Percentiles rank a stretch among this genome's conserved stretches.
phyloP scores from a whole-genome alignment of 2,113 vertebrate species.

The Phylloscopus whistleri region DNA sequence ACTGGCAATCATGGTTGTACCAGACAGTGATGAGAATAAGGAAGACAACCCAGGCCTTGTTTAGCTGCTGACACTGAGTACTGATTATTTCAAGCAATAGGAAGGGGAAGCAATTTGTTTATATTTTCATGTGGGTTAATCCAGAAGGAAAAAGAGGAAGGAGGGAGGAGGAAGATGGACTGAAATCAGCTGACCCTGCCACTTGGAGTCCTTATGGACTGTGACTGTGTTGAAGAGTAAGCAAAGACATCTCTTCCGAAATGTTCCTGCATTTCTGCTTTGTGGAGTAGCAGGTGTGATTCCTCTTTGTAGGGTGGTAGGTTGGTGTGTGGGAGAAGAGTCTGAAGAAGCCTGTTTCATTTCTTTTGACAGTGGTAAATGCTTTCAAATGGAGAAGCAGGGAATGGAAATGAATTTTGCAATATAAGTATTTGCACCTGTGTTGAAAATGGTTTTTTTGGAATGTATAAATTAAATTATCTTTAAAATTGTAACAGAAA shows the following conservation, averaged over 20 bases:
- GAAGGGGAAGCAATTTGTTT: background rate
- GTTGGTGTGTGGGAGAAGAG: background rate
- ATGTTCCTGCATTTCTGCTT: background rate
- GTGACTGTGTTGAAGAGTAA: background rate
- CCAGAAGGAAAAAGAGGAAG: background rate
- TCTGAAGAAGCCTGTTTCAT: background rate
- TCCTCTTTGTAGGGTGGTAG: background rate
- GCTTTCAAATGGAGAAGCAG: background rate
- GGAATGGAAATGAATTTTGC: background rate
- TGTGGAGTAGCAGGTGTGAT: background rate
- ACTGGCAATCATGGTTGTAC: background rate
- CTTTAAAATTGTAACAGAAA: background rate
- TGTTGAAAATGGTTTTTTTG: background rate
- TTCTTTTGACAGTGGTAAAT: background rate
- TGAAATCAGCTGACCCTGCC: background rate
- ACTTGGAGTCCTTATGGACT: background rate
- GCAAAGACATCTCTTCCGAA: background rate
- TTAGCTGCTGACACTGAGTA: background rate
- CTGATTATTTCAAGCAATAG: background rate
- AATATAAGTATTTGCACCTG: background rate
- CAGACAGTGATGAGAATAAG: background rate
- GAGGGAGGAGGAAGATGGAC: background rate
- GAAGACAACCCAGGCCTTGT: background rate
- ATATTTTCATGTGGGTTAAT: background rate
- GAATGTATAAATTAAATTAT: background rate